These are phyloP conservation scores for Drosophila niveifrons DNA, from an alignment of 2,888 invertebrate species.

Conservation along the genomic window DNA sequence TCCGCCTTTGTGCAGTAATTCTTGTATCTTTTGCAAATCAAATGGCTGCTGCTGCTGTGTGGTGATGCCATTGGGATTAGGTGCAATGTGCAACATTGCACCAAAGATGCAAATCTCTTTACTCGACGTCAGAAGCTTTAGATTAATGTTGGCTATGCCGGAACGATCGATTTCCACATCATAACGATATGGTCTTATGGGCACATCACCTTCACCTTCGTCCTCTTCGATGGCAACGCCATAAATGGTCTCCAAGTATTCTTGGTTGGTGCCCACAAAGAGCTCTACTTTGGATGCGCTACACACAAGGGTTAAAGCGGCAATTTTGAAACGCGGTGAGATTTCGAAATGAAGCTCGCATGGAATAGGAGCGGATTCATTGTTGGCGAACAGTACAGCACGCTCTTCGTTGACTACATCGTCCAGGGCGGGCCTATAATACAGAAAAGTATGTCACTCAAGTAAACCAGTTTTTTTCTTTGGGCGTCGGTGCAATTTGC, in stretches of 20 bases:
- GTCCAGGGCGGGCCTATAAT: conserved; percentile 73
- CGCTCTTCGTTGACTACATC: conserved; percentile 77
- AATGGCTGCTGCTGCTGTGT: conserved; percentile 69
- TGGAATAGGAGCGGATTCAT: conserved; percentile 45
- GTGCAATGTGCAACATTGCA: conserved; percentile 75
- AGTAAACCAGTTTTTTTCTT: conserved; percentile 46
- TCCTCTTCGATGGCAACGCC: conserved; percentile 73
- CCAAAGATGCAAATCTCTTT: conserved; percentile 83
- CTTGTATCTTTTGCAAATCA: conserved; percentile 81
- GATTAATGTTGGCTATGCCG: conserved; percentile 76
- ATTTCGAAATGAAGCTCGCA: conserved; percentile 80
- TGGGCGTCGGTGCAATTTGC: conserved; percentile 34
- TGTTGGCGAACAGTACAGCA: conserved; percentile 70
- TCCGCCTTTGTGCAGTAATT: conserved; percentile 66
- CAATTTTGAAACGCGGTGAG: conserved; percentile 74
- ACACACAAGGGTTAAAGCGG: conserved; percentile 78
- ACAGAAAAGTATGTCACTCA: conserved; percentile 11
- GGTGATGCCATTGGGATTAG: conserved; percentile 82
- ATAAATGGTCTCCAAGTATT: conserved; percentile 82
- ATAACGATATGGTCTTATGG: conserved; percentile 75
- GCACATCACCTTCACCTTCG: conserved; percentile 50
- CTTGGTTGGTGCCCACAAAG: conserved; percentile 78
- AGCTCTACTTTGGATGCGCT: conserved; percentile 81
- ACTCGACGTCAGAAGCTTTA: conserved; percentile 74
- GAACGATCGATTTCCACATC: conserved; percentile 82